Evolutionary conservation across 1,140 invertebrate species (phyloP).

Genomic region (Tribolium castaneum): DNA sequence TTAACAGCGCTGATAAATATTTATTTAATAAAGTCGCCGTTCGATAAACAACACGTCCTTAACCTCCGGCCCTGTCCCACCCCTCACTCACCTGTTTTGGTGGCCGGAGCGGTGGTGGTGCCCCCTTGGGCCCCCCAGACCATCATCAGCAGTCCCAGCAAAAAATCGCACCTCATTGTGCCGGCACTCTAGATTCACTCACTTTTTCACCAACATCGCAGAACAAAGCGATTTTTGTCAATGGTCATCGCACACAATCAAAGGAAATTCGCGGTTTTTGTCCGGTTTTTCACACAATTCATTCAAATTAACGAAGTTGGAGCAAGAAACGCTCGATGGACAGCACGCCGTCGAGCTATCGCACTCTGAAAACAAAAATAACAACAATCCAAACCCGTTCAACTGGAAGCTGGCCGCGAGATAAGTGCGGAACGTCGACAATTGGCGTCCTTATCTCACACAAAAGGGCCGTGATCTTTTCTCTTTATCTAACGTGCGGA

Average conservation of each 20-base stretch:
- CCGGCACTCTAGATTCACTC: neutral
- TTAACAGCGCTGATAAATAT: neutral
- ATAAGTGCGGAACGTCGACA: neutral
- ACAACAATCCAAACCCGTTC: slow-evolving; percentile 29
- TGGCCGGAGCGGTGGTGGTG: neutral
- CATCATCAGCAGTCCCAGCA: slow-evolving; percentile 11
- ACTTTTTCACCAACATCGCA: slow-evolving; percentile 3
- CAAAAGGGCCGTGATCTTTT: too few species aligned
- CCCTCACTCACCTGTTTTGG: slow-evolving; percentile 13
- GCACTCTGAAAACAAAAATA: slow-evolving; percentile 29
- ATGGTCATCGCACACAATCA: neutral
- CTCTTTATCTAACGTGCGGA: neutral
- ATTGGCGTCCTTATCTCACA: neutral
- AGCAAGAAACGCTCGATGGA: neutral
- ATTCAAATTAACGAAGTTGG: neutral
- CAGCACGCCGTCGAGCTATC: neutral
- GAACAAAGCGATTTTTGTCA: slow-evolving; percentile 4
- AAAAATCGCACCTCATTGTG: slow-evolving; percentile 6
- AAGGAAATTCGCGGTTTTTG: neutral
- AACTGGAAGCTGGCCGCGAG: neutral
- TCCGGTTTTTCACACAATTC: neutral
- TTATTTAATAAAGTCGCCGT: neutral
- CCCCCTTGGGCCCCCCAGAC: neutral
- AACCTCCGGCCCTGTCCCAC: neutral
- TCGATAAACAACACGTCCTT: neutral